phyloP scores from a whole-genome alignment of 2,888 invertebrate genomes.

The Coleophora deauratella region DNA sequence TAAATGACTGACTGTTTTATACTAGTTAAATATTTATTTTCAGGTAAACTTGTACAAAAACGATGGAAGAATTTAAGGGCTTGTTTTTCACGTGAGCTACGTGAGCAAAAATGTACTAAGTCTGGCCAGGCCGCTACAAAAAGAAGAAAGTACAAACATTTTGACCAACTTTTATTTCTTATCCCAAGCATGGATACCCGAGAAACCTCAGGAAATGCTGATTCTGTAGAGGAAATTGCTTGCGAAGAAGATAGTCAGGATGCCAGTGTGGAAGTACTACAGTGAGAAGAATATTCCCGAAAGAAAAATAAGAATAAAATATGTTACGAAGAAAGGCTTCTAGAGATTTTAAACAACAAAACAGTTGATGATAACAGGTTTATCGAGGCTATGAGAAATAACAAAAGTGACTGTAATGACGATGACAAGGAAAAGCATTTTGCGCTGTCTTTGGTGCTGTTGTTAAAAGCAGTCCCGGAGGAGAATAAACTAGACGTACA shows the following conservation, averaged over 20 bases:
- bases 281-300: conserved; percentile 5
- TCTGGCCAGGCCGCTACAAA: conserved; percentile 5
- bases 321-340: conserved; percentile 7
- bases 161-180: conserved; percentile 5
- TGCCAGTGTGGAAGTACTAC: conserved; percentile 4
- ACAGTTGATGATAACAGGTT: conserved; percentile 1
- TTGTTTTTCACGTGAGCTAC: conserved; percentile 4
- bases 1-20: conserved; percentile 3
- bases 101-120: conserved; percentile 4
- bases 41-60: conserved; percentile 4
- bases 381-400: conserved; percentile 2
- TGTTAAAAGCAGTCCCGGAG: conserved; percentile 7
- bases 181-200: background rate
- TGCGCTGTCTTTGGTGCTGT: conserved; percentile 6
- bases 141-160: conserved; percentile 5
- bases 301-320: conserved; percentile 5
- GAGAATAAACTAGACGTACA: conserved; percentile 4
- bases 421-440: conserved; percentile 4
- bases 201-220: background rate
- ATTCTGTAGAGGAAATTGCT: background rate
- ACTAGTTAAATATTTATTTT: conserved; percentile 4
- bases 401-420: conserved; percentile 2
- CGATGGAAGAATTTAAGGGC: conserved; percentile 4
- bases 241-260: conserved; percentile 4
- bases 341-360: conserved; percentile 6